Evolutionary conservation across 1,140 invertebrate genomes (phyloP).

Genomic region (Popillia japonica): DNA sequence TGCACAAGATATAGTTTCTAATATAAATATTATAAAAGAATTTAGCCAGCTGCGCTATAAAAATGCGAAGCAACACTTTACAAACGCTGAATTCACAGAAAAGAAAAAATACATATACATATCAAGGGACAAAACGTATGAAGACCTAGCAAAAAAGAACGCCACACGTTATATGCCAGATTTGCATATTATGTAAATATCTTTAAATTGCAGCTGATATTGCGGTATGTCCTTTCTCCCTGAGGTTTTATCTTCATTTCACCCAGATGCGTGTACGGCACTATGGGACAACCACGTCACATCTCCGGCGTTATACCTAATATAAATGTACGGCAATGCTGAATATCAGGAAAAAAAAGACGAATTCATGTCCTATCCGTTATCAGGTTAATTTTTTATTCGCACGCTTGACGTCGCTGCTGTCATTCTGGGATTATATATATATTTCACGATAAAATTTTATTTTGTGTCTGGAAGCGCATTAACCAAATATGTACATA

Average conservation of each 20-base stretch:
- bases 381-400: constrained; percentile 32
- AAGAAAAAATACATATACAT: no score
- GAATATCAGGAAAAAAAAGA: background rate
- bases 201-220: constrained; percentile 31
- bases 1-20: no score
- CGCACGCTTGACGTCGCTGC: background rate
- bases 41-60: no score
- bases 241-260: background rate
- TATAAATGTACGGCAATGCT: constrained; percentile 10
- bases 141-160: background rate
- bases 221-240: constrained; percentile 16
- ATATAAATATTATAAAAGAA: no score
- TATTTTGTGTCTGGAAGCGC: no score
- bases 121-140: background rate
- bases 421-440: background rate
- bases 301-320: background rate
- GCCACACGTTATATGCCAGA: background rate
- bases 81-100: no score
- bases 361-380: constrained; percentile 23
- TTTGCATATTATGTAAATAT: constrained; percentile 32
- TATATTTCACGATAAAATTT: no score
- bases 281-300: background rate
- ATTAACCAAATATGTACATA: no score
- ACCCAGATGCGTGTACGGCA: background rate
- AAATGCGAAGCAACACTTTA: no score